Conservation (phyloP, 2,888 invertebrate species). For the Tigriopus californicus region DNA sequence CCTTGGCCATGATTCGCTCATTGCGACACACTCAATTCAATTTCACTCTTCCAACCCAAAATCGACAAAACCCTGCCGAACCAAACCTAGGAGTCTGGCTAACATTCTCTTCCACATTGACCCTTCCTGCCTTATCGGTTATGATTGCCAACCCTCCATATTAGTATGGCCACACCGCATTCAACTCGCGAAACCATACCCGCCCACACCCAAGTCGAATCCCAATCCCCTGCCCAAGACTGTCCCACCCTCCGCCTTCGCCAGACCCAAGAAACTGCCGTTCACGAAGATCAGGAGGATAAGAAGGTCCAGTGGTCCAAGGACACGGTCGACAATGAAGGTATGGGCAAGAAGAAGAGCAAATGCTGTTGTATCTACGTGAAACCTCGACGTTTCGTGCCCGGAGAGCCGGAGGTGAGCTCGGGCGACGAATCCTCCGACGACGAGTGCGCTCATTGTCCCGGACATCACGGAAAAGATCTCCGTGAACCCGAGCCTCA, state of each 20-base stretch:
- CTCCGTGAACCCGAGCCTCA: neutral
- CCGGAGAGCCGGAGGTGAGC: neutral
- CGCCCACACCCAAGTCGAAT: neutral
- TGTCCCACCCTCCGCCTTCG: no score
- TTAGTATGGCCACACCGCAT: neutral
- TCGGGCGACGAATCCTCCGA: slow-evolving; percentile 11
- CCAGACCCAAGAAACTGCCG: neutral
- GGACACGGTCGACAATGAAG: slow-evolving; percentile 20
- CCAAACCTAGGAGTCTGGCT: no score
- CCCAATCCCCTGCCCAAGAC: neutral
- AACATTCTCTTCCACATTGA: no score
- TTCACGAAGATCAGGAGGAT: neutral
- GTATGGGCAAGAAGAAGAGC: slow-evolving; percentile 20
- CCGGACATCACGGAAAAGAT: neutral
- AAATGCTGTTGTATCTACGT: slow-evolving; percentile 18
- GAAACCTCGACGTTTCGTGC: slow-evolving; percentile 9
- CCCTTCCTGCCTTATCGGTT: no score
- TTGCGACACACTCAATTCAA: no score
- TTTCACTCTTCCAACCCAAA: no score
- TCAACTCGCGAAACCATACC: no score
- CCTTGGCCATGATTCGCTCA: no score
- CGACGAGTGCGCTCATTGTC: slow-evolving; percentile 6
- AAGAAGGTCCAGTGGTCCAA: slow-evolving; percentile 19
- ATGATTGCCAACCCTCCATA: no score
- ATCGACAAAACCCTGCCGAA: no score